Evolutionary conservation across 2,888 invertebrate species (phyloP).

Genomic region (Pristionchus arcanus): DNA sequence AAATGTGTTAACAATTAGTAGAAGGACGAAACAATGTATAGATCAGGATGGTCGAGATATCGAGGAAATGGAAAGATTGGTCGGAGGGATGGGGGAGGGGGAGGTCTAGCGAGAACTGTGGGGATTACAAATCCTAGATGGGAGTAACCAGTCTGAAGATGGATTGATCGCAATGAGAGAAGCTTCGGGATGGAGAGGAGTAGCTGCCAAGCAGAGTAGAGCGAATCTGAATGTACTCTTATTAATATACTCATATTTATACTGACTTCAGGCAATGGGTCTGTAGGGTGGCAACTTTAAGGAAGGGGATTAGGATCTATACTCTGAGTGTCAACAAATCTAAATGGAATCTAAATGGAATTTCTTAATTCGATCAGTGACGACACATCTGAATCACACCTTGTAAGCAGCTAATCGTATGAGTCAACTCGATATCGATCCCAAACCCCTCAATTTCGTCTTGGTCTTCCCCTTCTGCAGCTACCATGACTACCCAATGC

Average conservation of each 20-base stretch:
- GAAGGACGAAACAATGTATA: slow-evolving; percentile 37
- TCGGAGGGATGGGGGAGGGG: neutral
- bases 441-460: neutral
- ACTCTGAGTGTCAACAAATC: too few relatives aligned
- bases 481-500: too few relatives aligned
- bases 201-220: neutral
- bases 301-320: too few relatives aligned
- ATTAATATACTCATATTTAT: neutral
- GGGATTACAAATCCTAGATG: slow-evolving; percentile 11
- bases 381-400: neutral
- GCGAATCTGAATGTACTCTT: neutral
- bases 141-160: slow-evolving; percentile 2
- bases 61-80: neutral
- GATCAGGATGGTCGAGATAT: slow-evolving; percentile 19
- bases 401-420: neutral
- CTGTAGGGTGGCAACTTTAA: too few relatives aligned
- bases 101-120: slow-evolving; percentile 44
- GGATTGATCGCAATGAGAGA: neutral
- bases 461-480: too few relatives aligned
- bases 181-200: neutral
- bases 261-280: neutral
- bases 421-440: neutral
- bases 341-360: neutral
- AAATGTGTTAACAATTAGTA: neutral
- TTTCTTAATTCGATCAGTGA: neutral